Evolutionary conservation across 2,113 vertebrate species (phyloP).

Genomic region (Labrus mixtus): DNA sequence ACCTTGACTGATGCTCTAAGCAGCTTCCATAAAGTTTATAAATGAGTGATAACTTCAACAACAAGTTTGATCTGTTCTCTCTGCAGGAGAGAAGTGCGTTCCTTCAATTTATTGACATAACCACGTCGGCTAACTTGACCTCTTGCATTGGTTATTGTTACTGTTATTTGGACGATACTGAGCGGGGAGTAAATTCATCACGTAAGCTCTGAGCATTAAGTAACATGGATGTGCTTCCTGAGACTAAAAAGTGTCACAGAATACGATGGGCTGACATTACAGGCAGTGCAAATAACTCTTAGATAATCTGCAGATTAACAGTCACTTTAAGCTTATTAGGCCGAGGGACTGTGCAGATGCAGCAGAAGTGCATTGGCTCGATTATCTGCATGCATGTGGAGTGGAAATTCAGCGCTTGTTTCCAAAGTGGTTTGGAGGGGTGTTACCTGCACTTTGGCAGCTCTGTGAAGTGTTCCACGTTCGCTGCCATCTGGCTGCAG

Average conservation of each 20-base stretch:
- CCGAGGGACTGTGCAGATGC: slow-evolving; percentile 23
- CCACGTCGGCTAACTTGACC: not conserved
- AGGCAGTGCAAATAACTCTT: slow-evolving; percentile 39
- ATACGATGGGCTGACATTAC: slow-evolving; percentile 22
- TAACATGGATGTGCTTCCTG: slow-evolving; percentile 21
- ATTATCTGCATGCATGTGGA: slow-evolving; percentile 29
- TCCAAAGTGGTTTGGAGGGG: slow-evolving; percentile 70
- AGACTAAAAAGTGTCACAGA: slow-evolving; percentile 32
- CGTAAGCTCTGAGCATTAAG: slow-evolving; percentile 28
- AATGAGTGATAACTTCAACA: too few species aligned
- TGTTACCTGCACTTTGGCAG: slow-evolving; percentile 74
- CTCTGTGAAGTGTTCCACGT: slow-evolving; percentile 55
- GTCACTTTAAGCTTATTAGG: slow-evolving; percentile 54
- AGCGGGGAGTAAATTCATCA: slow-evolving; percentile 39
- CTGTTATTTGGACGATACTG: slow-evolving; percentile 25
- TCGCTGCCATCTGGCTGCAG: slow-evolving; percentile 55
- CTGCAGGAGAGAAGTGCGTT: too few species aligned
- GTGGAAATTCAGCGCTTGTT: slow-evolving; percentile 75
- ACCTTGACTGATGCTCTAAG: too few species aligned
- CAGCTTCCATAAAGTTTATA: too few species aligned
- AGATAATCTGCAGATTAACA: slow-evolving; percentile 62
- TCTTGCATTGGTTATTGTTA: not conserved
- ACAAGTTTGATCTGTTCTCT: too few species aligned
- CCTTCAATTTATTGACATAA: too few species aligned
- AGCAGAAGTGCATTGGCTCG: slow-evolving; percentile 4